phyloP scores from a whole-genome alignment of 2,797 vertebrate species.

The Eidolon dupreanum region DNA sequence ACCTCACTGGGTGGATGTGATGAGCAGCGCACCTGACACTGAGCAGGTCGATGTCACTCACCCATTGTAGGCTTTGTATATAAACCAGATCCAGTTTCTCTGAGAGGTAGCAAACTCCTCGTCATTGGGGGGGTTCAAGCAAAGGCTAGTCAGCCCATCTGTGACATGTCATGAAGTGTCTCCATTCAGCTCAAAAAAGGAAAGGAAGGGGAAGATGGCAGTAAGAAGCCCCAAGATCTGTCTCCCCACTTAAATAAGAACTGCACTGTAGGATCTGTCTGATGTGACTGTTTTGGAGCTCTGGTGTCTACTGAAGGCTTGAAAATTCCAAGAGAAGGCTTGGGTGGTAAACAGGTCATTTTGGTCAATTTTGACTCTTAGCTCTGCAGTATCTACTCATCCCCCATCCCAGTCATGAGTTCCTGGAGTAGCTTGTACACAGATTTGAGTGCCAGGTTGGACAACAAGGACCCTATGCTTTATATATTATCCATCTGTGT shows the following conservation, averaged over 20 bases:
- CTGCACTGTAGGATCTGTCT: background rate
- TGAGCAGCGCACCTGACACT: no score
- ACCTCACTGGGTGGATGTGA: background rate
- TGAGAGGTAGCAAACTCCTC: background rate
- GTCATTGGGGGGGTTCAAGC: background rate
- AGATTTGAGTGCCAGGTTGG: background rate
- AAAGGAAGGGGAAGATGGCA: background rate
- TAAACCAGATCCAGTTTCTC: background rate
- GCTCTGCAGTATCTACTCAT: background rate
- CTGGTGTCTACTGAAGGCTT: background rate
- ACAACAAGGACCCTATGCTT: background rate
- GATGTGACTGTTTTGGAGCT: background rate
- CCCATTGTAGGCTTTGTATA: background rate
- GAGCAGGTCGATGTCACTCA: background rate
- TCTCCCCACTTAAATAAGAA: background rate
- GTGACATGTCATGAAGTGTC: background rate
- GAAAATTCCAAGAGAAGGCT: background rate
- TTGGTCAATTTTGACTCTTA: background rate
- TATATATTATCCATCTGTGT: background rate
- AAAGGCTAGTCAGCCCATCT: background rate
- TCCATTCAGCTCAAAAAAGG: background rate
- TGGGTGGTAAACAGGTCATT: background rate
- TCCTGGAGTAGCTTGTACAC: background rate
- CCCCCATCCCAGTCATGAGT: background rate
- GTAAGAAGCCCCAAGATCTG: background rate